These are phyloP conservation scores for Heteromormyrus szaboi DNA, from an alignment of 2,797 vertebrate genomes.

Conservation along the genomic window DNA sequence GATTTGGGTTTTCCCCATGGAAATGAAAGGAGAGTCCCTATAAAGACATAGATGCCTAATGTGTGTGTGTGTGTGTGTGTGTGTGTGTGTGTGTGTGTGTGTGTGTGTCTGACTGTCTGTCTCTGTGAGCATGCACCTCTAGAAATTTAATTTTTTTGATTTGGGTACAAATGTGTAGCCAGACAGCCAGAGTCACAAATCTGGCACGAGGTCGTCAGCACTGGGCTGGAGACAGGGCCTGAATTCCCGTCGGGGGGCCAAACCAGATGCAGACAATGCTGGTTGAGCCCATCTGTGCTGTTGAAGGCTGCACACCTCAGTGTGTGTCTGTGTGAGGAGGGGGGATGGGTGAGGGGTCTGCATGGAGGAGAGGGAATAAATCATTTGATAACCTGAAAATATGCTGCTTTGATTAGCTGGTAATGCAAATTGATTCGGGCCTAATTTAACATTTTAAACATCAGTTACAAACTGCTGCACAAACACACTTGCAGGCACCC, in stretches of 20 bases:
- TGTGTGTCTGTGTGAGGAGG: not conserved
- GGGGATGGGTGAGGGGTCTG: not conserved
- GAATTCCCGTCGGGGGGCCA: not conserved
- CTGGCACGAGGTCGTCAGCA: not conserved
- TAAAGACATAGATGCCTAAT: not conserved
- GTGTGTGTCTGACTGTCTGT: not conserved
- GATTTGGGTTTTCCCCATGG: not conserved
- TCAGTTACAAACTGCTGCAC: conserved; percentile 27
- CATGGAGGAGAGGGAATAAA: not conserved
- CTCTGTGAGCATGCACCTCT: not conserved
- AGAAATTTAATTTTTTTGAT: not conserved
- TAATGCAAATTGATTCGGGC: conserved; percentile 29
- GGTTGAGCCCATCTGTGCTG: not conserved
- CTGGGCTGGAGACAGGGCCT: not conserved
- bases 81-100: not conserved
- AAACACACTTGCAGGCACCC: conserved; percentile 21
- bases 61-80: not conserved
- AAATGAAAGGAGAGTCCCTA: not conserved
- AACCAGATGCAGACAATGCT: conserved; percentile 13
- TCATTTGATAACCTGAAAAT: conserved; percentile 18
- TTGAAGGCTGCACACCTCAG: not conserved
- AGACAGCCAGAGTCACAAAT: not conserved
- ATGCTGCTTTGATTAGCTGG: conserved; percentile 22
- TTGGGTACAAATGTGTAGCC: not conserved
- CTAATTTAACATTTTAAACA: conserved; percentile 32